phyloP scores from a whole-genome alignment of 2,113 vertebrate genomes.

The Polypterus bichir region DNA sequence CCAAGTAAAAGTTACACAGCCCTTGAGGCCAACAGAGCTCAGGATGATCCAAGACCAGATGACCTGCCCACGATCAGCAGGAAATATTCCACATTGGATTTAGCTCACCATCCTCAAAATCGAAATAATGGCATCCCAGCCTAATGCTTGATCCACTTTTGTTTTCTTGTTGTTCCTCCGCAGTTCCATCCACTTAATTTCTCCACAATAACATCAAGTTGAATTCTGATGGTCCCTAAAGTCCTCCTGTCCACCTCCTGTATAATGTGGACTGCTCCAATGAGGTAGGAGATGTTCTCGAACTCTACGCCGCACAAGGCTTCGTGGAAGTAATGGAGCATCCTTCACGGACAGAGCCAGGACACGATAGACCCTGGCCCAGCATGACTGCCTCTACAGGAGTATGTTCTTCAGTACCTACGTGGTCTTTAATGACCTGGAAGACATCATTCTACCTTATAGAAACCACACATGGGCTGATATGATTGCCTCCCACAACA shows the following conservation, averaged over 20 bases:
- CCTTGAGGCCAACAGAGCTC: too few species aligned
- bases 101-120: too few species aligned
- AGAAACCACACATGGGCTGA: conserved; percentile 12
- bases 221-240: too few species aligned
- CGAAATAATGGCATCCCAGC: too few species aligned
- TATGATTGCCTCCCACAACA: conserved; percentile 5
- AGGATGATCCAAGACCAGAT: too few species aligned
- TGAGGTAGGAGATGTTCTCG: neutral
- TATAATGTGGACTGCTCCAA: conserved; percentile 13
- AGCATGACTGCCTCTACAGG: conserved; percentile 12
- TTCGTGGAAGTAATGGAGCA: conserved; percentile 12
- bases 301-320: neutral
- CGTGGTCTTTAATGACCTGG: conserved; percentile 11
- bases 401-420: conserved; percentile 12
- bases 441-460: conserved; percentile 14
- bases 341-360: conserved; percentile 14
- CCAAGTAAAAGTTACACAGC: too few species aligned
- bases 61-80: too few species aligned
- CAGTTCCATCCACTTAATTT: too few species aligned
- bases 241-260: neutral
- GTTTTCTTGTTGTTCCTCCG: too few species aligned
- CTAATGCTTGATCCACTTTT: too few species aligned
- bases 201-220: too few species aligned
- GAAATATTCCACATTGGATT: too few species aligned
- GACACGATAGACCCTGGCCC: conserved; percentile 7